Percentiles rank a stretch among this genome's conserved stretches.
Evolutionary conservation across 1,140 invertebrate genomes (phyloP).

Genomic region (Neuroterus valhalla): DNA sequence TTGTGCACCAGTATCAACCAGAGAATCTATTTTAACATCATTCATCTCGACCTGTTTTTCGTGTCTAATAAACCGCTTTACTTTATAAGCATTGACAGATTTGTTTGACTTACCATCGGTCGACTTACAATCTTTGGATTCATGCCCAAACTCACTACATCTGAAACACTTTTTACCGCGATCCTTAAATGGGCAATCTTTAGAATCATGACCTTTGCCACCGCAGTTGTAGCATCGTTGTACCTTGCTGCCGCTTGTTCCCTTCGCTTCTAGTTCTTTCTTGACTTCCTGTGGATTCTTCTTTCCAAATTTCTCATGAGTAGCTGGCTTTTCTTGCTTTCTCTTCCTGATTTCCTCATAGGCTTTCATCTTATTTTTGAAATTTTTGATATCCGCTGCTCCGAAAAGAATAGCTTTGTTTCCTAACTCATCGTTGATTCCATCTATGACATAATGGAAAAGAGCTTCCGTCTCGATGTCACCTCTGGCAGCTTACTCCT

Average conservation of each 20-base stretch:
- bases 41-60: not conserved
- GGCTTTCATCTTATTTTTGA: conserved; percentile 38
- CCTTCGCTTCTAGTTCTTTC: too few relatives aligned
- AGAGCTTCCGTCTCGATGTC: conserved; percentile 47
- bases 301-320: too few relatives aligned
- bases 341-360: not conserved
- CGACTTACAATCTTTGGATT: too few relatives aligned
- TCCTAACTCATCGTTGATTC: conserved; percentile 43
- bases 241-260: too few relatives aligned
- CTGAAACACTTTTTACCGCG: conserved; percentile 2
- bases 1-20: too few relatives aligned
- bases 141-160: not conserved
- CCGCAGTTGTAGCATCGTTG: too few relatives aligned
- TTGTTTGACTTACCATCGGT: not conserved
- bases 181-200: too few relatives aligned
- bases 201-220: too few relatives aligned
- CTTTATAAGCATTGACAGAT: not conserved
- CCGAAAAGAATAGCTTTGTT: conserved; percentile 48
- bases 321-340: too few relatives aligned
- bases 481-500: conserved; percentile 47
- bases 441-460: conserved; percentile 58
- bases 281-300: too few relatives aligned
- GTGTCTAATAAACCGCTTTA: not conserved
- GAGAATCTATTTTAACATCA: too few relatives aligned
- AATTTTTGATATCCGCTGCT: conserved; percentile 45